Base-by-base conservation (phyloP, 2,797 vertebrate species). In the Anabas testudineus region DNA sequence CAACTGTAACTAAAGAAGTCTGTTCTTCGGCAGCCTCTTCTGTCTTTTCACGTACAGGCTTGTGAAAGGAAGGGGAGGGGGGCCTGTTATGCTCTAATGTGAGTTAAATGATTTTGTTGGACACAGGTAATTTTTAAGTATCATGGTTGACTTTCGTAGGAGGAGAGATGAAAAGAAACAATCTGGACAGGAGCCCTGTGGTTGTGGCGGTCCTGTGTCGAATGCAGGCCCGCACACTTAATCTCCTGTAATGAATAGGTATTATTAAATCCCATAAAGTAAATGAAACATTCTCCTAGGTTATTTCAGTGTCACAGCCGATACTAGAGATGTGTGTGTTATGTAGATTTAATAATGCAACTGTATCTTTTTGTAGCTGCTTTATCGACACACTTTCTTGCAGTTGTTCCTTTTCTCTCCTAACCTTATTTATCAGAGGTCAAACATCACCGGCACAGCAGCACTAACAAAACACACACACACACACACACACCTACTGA, bases 181-280 rank as follows among this genome's bases (percentile, higher is more conserved):
- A 24, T 43, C 46, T 62, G 21, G 48, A 51, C 67, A 48, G 73
- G 59, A 87, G 80, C 55, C 46, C 16, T 10, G 14, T 59, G 73
- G 57, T 68, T 60, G 47, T 5, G 64, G 76, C 59, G 72, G 46
- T 76, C 77, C 64, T 69, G 76, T 53, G 71, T 71, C 9, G 52
- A 76, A 77, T 46, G 63, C 36, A 56, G 24, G 28, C 47, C 74
- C 49, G 46, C 16, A 34, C 9, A 13, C 46, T 32, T 21, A 14
- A 22, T 78, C 61, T 43, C 47, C 74, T 49, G 42, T 68, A 72
- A 60, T 57, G 84, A 60, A 81, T 67, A 39, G 67, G 43, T 49
- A 74, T 84, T 77, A 82, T 72, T 80, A 82, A 71, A 85, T 78
- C 65, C 68, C 43, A 63, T 67, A 71, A 64, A 71, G 54, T 59